Evolutionary conservation across 2,113 vertebrate species (phyloP).

Genomic region (Pagrus major): DNA sequence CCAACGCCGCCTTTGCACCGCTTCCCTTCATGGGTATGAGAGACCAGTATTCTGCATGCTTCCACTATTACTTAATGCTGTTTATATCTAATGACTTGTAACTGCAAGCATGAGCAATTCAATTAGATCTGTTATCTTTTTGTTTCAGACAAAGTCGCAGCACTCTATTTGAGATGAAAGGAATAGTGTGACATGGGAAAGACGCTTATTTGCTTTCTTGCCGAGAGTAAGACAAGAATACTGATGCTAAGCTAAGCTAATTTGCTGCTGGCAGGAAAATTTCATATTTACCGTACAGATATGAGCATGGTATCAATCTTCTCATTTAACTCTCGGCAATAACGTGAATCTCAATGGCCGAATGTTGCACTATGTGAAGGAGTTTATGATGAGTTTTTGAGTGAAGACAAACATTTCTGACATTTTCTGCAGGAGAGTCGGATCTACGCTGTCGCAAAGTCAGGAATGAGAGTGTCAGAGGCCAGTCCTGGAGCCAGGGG

Average conservation of each 20-base stretch:
- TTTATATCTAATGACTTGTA: neutral
- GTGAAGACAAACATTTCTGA: neutral
- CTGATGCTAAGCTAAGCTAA: too few species aligned
- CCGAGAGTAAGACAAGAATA: too few species aligned
- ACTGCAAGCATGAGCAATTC: neutral
- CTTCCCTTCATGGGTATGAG: constrained; percentile 90
- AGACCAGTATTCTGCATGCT: neutral
- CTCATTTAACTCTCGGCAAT: too few species aligned
- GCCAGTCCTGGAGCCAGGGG: constrained; percentile 77
- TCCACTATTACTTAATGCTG: neutral
- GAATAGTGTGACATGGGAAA: too few species aligned
- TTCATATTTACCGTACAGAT: too few species aligned
- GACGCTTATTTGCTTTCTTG: too few species aligned
- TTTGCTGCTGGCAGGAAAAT: too few species aligned
- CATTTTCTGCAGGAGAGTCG: constrained; percentile 87
- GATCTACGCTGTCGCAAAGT: constrained; percentile 92
- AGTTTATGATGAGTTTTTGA: neutral
- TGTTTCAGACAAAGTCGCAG: neutral
- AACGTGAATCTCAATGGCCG: neutral
- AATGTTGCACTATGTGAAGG: neutral
- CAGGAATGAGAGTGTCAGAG: constrained; percentile 91
- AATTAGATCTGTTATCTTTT: neutral
- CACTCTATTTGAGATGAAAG: neutral
- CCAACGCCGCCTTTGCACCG: constrained; percentile 91
- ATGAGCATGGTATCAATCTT: too few species aligned